phyloP scores from a whole-genome alignment of 2,888 invertebrate species.

The Byasa hedistus region DNA sequence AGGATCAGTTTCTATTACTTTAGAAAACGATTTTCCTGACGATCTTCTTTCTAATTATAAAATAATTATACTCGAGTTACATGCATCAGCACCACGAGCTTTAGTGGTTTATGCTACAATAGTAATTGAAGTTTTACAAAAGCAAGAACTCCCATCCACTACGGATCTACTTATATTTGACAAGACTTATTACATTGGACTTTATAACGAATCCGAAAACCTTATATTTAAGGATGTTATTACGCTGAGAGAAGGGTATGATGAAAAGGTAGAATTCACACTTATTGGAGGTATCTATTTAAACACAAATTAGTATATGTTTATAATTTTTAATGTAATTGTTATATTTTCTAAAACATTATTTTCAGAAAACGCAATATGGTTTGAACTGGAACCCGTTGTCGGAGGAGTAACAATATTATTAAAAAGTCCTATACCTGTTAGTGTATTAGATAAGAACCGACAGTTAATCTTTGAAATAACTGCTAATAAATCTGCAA shows the following conservation, averaged over 20 bases:
- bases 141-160: slow-evolving; percentile 14
- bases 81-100: slow-evolving; percentile 40
- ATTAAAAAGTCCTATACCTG: slow-evolving; percentile 25
- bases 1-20: slow-evolving; percentile 34
- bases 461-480: slow-evolving; percentile 35
- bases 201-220: slow-evolving; percentile 35
- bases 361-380: slow-evolving; percentile 12
- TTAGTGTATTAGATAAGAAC: slow-evolving; percentile 33
- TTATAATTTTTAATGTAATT: too few species aligned
- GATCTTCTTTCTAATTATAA: slow-evolving; percentile 38
- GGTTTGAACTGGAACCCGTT: slow-evolving; percentile 9
- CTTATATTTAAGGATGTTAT: slow-evolving; percentile 39
- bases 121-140: slow-evolving; percentile 35
- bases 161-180: slow-evolving; percentile 31
- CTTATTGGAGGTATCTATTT: slow-evolving; percentile 43
- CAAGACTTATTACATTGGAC: slow-evolving; percentile 42
- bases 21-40: slow-evolving; percentile 37
- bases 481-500: slow-evolving; percentile 32
- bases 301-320: not conserved
- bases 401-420: slow-evolving; percentile 23
- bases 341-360: not conserved
- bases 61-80: slow-evolving; percentile 41
- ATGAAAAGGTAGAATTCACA: slow-evolving; percentile 37
- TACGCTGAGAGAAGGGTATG: slow-evolving; percentile 39
- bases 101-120: slow-evolving; percentile 40